Conservation (phyloP, 2,113 vertebrate species). For the Ahaetulla prasina region DNA sequence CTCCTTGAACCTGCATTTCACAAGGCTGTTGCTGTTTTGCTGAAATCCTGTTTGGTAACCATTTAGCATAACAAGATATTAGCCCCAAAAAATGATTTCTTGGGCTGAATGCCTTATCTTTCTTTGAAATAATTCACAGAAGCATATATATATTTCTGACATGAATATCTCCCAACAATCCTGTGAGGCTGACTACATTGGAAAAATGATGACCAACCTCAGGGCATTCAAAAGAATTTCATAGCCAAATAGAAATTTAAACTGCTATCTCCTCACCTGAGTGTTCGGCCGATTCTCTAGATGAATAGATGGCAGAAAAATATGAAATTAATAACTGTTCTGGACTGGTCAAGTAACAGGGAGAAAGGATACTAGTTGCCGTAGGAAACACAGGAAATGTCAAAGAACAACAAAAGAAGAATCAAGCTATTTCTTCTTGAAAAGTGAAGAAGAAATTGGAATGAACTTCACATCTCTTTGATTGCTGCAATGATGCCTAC, state of each 20-base stretch:
- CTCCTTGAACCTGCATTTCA: neutral
- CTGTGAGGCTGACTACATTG: neutral
- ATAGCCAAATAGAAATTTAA: neutral
- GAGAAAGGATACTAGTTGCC: neutral
- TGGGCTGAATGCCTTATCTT: neutral
- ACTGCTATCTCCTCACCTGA: neutral
- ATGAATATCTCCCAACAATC: neutral
- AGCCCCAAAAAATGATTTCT: neutral
- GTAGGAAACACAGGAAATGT: neutral
- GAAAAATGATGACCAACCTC: neutral
- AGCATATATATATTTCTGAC: neutral
- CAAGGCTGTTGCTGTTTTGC: neutral
- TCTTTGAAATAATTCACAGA: neutral
- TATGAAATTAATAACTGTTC: neutral
- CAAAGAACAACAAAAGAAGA: neutral
- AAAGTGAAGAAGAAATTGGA: neutral
- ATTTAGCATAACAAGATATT: neutral
- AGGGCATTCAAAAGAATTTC: neutral
- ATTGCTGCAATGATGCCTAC: neutral
- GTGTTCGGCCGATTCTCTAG: neutral
- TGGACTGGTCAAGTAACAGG: neutral
- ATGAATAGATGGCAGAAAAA: neutral
- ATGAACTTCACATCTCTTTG: neutral
- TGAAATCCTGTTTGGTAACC: neutral
- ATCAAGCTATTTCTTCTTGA: neutral